Conservation (phyloP, 35 echinoderm and acorn worm species). For the Acanthaster planci region DNA sequence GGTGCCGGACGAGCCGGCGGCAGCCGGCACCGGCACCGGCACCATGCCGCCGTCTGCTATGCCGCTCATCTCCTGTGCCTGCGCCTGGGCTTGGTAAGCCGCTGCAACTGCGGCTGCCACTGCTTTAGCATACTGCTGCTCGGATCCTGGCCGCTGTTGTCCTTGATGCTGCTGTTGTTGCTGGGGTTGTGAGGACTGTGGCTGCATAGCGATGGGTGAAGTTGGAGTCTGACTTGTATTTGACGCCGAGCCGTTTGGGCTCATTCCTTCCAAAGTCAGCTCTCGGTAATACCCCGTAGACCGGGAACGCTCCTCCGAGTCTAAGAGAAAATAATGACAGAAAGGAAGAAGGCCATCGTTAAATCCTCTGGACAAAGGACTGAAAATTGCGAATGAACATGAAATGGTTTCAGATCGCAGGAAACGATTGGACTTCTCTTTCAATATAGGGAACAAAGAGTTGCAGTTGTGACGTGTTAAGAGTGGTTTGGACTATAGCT, state of each 20-base stretch:
- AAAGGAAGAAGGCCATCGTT: no score
- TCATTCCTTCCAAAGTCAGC: neutral
- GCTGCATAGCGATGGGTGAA: neutral
- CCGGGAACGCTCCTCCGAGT: neutral
- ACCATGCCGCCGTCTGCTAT: neutral
- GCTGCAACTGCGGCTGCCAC: conserved; percentile 19
- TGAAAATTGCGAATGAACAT: no score
- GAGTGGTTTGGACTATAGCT: no score
- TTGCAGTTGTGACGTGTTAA: no score
- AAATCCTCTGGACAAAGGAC: no score
- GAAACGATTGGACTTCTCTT: no score
- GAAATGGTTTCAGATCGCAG: no score
- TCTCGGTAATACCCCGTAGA: neutral
- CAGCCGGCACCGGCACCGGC: neutral
- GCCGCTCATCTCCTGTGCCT: conserved; percentile 5
- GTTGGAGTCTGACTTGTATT: neutral
- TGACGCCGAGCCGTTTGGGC: neutral
- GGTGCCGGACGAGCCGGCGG: neutral
- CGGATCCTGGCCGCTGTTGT: neutral
- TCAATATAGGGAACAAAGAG: no score
- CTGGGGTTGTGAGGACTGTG: neutral
- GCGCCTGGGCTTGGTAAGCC: conserved; percentile 4
- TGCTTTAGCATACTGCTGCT: conserved; percentile 12
- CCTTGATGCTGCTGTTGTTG: neutral
- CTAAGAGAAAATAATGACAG: no score